Evolutionary conservation across 2,113 vertebrate species (phyloP).

Genomic region (Tylochromis polylepis): DNA sequence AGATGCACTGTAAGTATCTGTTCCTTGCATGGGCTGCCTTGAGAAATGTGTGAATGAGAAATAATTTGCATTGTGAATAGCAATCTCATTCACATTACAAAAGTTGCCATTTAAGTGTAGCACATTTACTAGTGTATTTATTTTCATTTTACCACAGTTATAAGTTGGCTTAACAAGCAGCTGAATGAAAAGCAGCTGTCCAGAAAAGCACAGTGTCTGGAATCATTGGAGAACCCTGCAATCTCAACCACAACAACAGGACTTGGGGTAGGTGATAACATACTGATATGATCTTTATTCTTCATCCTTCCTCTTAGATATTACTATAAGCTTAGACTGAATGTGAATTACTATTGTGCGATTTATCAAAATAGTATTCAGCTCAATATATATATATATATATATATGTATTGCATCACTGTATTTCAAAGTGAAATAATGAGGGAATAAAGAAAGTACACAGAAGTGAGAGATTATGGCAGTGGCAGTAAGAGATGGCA

Average conservation of each 20-base stretch:
- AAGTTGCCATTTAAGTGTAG: neutral
- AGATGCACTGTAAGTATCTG: neutral
- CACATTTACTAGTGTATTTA: neutral
- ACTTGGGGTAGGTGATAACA: constrained; percentile 54
- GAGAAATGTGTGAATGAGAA: neutral
- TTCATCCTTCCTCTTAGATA: neutral
- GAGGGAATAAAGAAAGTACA: too few relatives aligned
- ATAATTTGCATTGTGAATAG: neutral
- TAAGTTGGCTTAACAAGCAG: constrained; percentile 93
- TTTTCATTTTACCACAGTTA: constrained; percentile 73
- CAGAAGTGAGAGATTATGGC: neutral
- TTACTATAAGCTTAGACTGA: neutral
- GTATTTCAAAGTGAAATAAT: too few relatives aligned
- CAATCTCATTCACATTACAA: neutral
- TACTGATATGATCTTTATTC: neutral
- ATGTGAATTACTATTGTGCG: neutral
- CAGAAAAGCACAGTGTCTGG: constrained; percentile 68
- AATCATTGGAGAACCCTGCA: constrained; percentile 51
- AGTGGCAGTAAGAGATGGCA: too few relatives aligned
- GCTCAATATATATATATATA: neutral
- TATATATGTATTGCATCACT: neutral
- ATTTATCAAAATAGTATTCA: too few relatives aligned
- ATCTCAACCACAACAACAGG: constrained; percentile 20
- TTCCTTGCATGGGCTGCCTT: neutral
- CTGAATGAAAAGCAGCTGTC: constrained; percentile 86